Percentiles rank a stretch among this genome's conserved stretches.
Conservation (phyloP, 2,888 invertebrate genomes). For the Caenorhabditis zanzibari region DNA sequence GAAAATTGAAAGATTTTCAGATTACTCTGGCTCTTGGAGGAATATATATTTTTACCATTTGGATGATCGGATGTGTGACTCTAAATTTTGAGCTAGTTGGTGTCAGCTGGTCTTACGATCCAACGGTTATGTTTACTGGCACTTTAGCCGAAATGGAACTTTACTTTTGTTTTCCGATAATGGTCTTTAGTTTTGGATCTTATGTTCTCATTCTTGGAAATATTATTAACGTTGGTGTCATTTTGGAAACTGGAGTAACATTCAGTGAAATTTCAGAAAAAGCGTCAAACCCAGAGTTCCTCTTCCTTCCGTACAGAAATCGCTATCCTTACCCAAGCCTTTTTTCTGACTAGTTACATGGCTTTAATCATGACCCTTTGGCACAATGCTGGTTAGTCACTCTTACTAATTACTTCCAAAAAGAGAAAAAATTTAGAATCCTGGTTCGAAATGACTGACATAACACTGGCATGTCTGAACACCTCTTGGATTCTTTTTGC, state of each 20-base stretch:
- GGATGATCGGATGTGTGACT: conserved; percentile 18
- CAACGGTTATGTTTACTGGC: neutral
- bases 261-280: neutral
- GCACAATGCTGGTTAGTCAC: conserved; percentile 43
- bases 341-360: conserved; percentile 48
- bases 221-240: conserved; percentile 13
- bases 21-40: neutral
- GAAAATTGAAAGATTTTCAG: too few species aligned
- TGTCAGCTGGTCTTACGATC: conserved; percentile 20
- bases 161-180: conserved; percentile 22
- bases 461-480: conserved; percentile 46
- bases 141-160: conserved; percentile 9
- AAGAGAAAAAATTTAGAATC: conserved; percentile 24
- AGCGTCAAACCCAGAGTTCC: neutral
- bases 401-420: neutral
- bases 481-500: conserved; percentile 56
- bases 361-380: conserved; percentile 33
- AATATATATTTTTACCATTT: neutral
- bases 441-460: conserved; percentile 46
- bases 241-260: neutral
- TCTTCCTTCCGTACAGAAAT: conserved; percentile 28
- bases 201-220: conserved; percentile 18
- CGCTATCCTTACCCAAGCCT: conserved; percentile 43
- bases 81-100: conserved; percentile 3
- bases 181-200: conserved; percentile 15